A percentile compares a stretch with the other conserved stretches of the same genome.
These are phyloP conservation scores for Musca vetustissima DNA, from an alignment of 1,140 invertebrate species.

Conservation along the genomic window DNA sequence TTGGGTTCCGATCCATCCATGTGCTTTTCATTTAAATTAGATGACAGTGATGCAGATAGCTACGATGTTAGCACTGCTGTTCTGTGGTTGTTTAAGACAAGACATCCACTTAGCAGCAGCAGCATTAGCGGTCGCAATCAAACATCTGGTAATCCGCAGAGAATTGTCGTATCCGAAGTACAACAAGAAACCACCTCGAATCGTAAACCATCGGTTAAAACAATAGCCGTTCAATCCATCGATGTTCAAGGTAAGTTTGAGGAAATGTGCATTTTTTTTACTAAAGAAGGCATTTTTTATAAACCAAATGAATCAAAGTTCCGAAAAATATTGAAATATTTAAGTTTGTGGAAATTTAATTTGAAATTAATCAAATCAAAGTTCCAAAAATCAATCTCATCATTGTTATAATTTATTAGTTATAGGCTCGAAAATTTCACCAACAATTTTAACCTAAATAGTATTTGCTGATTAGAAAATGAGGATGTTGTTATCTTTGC, in stretches of 20 bases:
- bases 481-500: too few species aligned
- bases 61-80: conserved; percentile 73
- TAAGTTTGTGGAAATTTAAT: too few species aligned
- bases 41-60: conserved; percentile 67
- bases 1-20: conserved; percentile 62
- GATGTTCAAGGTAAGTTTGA: conserved; percentile 61
- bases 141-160: conserved; percentile 60
- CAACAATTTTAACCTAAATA: too few species aligned
- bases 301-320: too few species aligned
- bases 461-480: too few species aligned
- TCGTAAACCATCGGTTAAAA: conserved; percentile 71
- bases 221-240: conserved; percentile 73
- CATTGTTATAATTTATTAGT: too few species aligned
- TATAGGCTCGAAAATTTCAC: too few species aligned
- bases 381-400: too few species aligned
- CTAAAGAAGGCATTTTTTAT: too few species aligned
- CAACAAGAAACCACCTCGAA: conserved; percentile 71
- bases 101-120: conserved; percentile 53
- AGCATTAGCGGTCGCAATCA: conserved; percentile 55
- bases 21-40: conserved; percentile 70
- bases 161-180: conserved; percentile 77
- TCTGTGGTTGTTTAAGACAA: conserved; percentile 75
- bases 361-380: too few species aligned
- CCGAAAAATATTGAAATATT: too few species aligned
- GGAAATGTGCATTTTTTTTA: neutral